These are phyloP conservation scores for Magallana ariakensis DNA, from an alignment of 1,140 invertebrate species.

Conservation along the genomic window DNA sequence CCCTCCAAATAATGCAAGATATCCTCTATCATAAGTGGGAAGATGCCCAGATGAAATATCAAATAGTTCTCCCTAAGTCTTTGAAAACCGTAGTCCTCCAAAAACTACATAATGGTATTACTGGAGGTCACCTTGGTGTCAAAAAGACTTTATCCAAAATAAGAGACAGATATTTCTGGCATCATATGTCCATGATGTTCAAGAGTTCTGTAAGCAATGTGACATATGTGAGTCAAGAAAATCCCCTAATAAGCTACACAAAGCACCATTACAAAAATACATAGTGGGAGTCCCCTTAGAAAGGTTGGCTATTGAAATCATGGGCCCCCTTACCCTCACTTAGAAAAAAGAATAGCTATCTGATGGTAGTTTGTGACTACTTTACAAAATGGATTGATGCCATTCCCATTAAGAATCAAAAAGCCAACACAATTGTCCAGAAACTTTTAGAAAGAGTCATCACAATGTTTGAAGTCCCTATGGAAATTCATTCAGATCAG, in stretches of 20 bases:
- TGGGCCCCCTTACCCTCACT: too few species aligned
- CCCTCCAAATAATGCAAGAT: too few species aligned
- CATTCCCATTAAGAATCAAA: too few species aligned
- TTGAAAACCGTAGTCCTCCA: constrained; percentile 47
- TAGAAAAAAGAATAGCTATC: too few species aligned
- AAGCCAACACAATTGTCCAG: too few species aligned
- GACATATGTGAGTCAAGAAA: constrained; percentile 50
- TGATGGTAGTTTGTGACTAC: too few species aligned
- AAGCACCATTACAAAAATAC: constrained; percentile 45
- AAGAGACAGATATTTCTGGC: too few species aligned
- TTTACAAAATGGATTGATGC: too few species aligned
- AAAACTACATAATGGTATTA: constrained; percentile 53
- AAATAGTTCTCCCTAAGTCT: constrained; percentile 46
- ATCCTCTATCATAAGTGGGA: constrained; percentile 53
- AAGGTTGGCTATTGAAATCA: too few species aligned
- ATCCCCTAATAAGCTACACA: neutral
- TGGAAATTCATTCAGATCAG: too few species aligned
- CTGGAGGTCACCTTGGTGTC: constrained; percentile 46
- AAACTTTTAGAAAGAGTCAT: too few species aligned
- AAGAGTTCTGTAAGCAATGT: constrained; percentile 34
- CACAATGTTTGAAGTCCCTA: constrained; percentile 65
- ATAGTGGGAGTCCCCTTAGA: too few species aligned
- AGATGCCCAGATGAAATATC: constrained; percentile 10
- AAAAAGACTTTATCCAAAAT: constrained; percentile 52
- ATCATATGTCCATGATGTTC: constrained; percentile 40